phyloP scores from a whole-genome alignment of 2,113 vertebrate species.

The Garra rufa region DNA sequence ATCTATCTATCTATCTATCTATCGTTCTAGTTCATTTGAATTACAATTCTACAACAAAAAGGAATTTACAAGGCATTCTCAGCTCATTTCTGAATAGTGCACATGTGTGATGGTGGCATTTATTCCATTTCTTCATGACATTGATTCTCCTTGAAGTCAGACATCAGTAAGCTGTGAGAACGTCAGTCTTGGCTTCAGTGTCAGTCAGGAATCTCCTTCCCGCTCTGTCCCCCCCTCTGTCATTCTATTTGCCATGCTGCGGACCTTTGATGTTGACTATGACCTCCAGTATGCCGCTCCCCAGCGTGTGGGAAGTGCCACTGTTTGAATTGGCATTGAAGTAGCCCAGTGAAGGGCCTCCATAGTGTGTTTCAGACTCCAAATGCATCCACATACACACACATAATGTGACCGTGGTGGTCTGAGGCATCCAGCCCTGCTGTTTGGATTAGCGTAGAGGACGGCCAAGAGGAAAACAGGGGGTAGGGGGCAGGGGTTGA shows the following conservation, averaged over 20 bases:
- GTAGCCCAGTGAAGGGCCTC: constrained; percentile 27
- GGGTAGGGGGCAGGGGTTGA: constrained; percentile 36
- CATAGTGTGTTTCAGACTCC: constrained; percentile 11
- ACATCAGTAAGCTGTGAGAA: neutral
- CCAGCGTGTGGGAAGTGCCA: constrained; percentile 34
- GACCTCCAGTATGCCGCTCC: constrained; percentile 28
- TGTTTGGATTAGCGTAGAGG: constrained; percentile 59
- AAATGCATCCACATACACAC: neutral
- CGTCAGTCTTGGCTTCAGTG: neutral
- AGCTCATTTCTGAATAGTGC: neutral
- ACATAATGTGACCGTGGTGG: constrained; percentile 1
- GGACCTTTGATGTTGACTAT: constrained; percentile 30
- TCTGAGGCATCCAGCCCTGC: constrained; percentile 37
- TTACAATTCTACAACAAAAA: neutral
- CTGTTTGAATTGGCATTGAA: constrained; percentile 38
- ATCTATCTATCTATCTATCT: no score
- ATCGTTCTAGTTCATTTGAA: neutral
- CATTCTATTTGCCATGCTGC: constrained; percentile 35
- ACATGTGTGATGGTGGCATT: neutral
- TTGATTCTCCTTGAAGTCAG: constrained; percentile 30
- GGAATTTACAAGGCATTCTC: neutral
- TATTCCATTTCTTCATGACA: neutral
- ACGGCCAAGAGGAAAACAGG: constrained; percentile 47
- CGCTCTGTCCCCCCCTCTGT: neutral
- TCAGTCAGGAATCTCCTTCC: constrained; percentile 14